Evolutionary conservation across 2,888 invertebrate genomes (phyloP).

Genomic region (Drosophila mulleri): DNA sequence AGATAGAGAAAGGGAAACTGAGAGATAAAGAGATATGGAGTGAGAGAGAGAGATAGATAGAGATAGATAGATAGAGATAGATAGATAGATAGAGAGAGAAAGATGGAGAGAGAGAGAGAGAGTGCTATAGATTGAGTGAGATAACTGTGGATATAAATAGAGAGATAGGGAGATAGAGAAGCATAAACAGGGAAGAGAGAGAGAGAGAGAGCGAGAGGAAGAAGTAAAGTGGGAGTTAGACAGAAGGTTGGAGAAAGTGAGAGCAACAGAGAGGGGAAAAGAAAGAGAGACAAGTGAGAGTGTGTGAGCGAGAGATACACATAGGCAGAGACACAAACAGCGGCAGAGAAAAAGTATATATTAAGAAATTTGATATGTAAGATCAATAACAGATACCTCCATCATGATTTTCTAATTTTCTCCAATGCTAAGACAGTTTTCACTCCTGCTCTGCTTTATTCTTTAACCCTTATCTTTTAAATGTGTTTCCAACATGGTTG

Average conservation of each 20-base stretch:
- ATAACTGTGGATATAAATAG: no score
- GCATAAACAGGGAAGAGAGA: no score
- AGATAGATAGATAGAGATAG: not conserved
- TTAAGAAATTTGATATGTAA: no score
- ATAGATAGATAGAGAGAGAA: no score
- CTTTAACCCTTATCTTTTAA: not conserved
- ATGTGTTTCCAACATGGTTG: not conserved
- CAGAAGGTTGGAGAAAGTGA: not conserved
- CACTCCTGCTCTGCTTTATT: not conserved
- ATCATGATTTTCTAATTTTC: no score
- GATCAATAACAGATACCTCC: no score
- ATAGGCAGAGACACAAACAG: not conserved
- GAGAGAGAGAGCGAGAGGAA: no score
- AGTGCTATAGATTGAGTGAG: not conserved
- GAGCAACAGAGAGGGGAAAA: not conserved
- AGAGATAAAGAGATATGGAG: not conserved
- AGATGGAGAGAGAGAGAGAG: not conserved
- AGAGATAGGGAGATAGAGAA: not conserved
- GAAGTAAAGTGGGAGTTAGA: no score
- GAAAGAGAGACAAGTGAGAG: not conserved
- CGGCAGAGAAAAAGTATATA: no score
- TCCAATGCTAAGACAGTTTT: no score
- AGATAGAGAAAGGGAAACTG: not conserved
- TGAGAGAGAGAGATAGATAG: not conserved
- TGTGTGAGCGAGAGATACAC: not conserved